Conservation (phyloP, 2,113 vertebrate species). For the Chloroceryle aenea region DNA sequence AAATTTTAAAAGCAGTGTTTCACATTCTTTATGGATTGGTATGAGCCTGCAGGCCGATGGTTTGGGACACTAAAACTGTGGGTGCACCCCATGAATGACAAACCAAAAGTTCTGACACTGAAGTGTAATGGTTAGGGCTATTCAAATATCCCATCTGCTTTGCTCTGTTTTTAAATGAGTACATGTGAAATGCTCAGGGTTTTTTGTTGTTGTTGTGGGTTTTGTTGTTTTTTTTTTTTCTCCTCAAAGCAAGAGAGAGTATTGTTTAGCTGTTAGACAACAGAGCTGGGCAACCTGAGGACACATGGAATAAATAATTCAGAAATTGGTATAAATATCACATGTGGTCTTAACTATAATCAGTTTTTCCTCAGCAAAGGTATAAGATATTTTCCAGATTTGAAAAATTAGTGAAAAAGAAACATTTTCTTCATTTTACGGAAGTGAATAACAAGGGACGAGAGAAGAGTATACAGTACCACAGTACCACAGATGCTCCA, state of each 20-base stretch:
- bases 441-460: not conserved
- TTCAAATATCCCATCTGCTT: slow-evolving; percentile 20
- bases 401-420: not conserved
- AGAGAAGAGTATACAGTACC: not conserved
- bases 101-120: not conserved
- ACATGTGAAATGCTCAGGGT: not conserved
- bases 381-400: not conserved
- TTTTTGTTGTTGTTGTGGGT: not conserved
- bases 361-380: not conserved
- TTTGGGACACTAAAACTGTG: not conserved
- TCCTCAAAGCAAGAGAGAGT: not conserved
- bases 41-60: not conserved
- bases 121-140: not conserved
- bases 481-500: not conserved
- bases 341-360: not conserved
- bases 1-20: not conserved
- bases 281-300: not conserved
- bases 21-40: not conserved
- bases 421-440: not conserved
- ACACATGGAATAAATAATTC: not conserved
- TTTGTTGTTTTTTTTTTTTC: not conserved
- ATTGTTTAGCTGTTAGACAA: slow-evolving; percentile 12
- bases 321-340: not conserved
- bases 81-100: not conserved
- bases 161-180: not conserved